Evolutionary conservation across 2,113 vertebrate species (phyloP), one percentile per base, ranked within the genome.

Genomic region (Rana temporaria): DNA sequence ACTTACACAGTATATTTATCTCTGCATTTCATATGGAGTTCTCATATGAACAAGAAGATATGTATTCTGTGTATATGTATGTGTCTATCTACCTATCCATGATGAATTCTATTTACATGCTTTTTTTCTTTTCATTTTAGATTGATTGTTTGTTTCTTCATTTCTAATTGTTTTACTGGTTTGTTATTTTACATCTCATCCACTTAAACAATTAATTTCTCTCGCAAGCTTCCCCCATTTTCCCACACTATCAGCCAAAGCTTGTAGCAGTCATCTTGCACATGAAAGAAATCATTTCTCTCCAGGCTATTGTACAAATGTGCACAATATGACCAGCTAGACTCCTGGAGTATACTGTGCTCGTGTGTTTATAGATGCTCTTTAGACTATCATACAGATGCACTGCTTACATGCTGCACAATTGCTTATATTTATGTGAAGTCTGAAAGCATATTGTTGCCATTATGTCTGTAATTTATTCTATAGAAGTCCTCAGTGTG

Each of bases 281-380:
- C 70, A 82, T 82, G 70, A 82, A 82, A 82, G 80, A 20, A 63
- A 82, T 74, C 72, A 22, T 81, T 82, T 52, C 52, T 66, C 80
- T 82, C 42, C 70, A 74, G 80, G 70, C 80, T 82, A 74, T 82
- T 22, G 70, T 82, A 75, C 63, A 82, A 74, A 82, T 75, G 80
- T 62, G 26, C 70, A 75, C 71, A 82, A 75, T 74, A 75, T 82
- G 80, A 74, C 60, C 32, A 38, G 48, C 42, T 75, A 59, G 16
- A 48, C 42, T 48, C 9, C 2, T 48, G 42, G 12, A 59, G 71
- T 75, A 79, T 59, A 79, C 48, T 68, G n/a, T 59, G n/a, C 34
- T 48, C 30, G 69, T 79, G 55, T 79, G 77, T 79, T 59, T 68
- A 66, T 69, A 59, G 77, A 68, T 79, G 77, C 55, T 59, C 72